Evolutionary conservation across 2,797 vertebrate genomes (phyloP).

Genomic region (Sebastes ruberrimus): DNA sequence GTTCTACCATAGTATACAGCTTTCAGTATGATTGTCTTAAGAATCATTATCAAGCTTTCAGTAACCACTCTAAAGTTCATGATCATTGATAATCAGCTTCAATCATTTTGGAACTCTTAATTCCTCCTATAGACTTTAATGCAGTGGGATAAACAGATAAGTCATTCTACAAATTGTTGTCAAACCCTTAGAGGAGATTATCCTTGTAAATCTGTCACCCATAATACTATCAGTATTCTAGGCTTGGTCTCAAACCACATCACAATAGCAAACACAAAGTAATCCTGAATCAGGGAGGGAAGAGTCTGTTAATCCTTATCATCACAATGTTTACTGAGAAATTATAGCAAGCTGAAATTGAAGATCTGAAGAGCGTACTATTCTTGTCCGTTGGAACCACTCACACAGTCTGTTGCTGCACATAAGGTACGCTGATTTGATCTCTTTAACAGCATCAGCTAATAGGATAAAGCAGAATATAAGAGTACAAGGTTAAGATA

Average conservation of each 20-base stretch:
- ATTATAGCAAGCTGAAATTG: conserved; percentile 1
- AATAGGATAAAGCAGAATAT: background rate
- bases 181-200: conserved; percentile 69
- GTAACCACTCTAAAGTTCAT: conserved; percentile 15
- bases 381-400: background rate
- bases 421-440: background rate
- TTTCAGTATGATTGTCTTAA: background rate
- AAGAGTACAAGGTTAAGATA: background rate
- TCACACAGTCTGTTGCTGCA: background rate
- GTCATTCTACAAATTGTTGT: conserved; percentile 58
- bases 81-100: conserved; percentile 26
- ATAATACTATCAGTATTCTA: conserved; percentile 48
- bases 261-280: conserved; percentile 55
- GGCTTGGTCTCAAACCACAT: conserved; percentile 40
- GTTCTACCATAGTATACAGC: background rate
- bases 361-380: background rate
- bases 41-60: conserved; percentile 1
- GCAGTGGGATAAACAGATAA: conserved; percentile 59
- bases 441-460: background rate
- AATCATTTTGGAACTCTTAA: conserved; percentile 21
- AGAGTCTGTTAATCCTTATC: conserved; percentile 51
- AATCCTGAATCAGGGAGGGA: conserved; percentile 52
- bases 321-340: conserved; percentile 53
- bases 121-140: conserved; percentile 38
- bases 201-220: conserved; percentile 65